Evolutionary conservation across 2,888 invertebrate species (phyloP), one percentile per base, ranked within the genome.

Genomic region (Monopis laevigella): DNA sequence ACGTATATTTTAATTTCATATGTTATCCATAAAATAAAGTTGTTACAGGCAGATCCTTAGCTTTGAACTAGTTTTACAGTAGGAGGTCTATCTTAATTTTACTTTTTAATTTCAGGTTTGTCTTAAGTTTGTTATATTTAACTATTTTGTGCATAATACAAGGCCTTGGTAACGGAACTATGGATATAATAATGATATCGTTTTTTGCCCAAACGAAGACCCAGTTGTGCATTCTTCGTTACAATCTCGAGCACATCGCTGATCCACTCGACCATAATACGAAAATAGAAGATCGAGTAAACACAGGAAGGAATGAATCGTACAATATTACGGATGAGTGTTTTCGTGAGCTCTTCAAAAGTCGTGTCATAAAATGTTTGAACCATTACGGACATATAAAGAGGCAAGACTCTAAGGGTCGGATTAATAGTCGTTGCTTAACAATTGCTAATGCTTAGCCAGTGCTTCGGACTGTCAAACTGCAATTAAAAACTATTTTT

Each of bases 141-240:
- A 53, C 55, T 3, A 44, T 65, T 12, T 41, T 62, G 12, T 61
- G 71, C 46, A 56, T 55, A 7, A 43, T 64, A 7, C 73, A 73
- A 60, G 77, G 58, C 0, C 69, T 59, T 39, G 72, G 65, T 0
- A 63, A 72, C 44, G 63, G 64, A 2, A 69, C 72, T 4, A 59
- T 73, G 67, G 75, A 77, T 41, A 73, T 73, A 36, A 70, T 66
- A 2, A 66, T 77, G 8, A 67, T 69, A 2, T 57, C 65, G 3
- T 66, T 75, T 35, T 73, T 64, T 47, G 57, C 65, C 1, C 71
- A 70, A 54, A 65, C 62, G 13, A 63, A 58, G 45, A 59, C 58
- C 12, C 77, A 77, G 47, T 56, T 74, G 41, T 56, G 60, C 41
- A 61, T 75, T 29, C 52, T 77, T 3, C 55, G 67, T 43, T 58